phyloP scores from a whole-genome alignment of 1,140 invertebrate genomes.

The Theocolax elegans region DNA sequence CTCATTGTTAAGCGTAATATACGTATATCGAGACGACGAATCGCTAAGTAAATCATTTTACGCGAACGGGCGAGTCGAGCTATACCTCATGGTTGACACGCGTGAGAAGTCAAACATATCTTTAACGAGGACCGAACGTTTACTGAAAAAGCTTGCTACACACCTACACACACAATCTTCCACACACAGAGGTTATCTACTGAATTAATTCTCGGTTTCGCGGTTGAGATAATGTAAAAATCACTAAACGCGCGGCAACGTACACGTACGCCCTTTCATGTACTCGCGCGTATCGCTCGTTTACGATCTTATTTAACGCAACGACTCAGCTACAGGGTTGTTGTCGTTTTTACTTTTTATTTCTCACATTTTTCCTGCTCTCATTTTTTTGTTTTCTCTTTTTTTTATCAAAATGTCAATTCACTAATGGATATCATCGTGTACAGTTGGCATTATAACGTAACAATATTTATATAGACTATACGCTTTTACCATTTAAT shows the following conservation, averaged over 20 bases:
- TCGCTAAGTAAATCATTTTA: slow-evolving; percentile 23
- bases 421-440: no score
- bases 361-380: background rate
- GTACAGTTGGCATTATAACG: no score
- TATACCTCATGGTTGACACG: slow-evolving; percentile 19
- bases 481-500: no score
- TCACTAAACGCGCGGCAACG: slow-evolving; percentile 14
- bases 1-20: no score
- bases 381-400: no score
- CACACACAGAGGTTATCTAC: slow-evolving; percentile 24
- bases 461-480: no score
- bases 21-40: background rate
- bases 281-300: background rate
- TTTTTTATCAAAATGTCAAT: no score
- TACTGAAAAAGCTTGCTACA: background rate
- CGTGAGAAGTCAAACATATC: slow-evolving; percentile 22
- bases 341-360: background rate
- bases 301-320: slow-evolving; percentile 29
- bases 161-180: no score
- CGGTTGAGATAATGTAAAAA: slow-evolving; percentile 10
- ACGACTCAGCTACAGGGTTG: background rate
- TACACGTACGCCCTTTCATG: background rate
- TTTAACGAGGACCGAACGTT: slow-evolving; percentile 17
- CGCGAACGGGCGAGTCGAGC: slow-evolving; percentile 1
- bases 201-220: slow-evolving; percentile 31